phyloP scores from a whole-genome alignment of 2,113 vertebrate genomes.

The Ophthalmolycus amberensis region DNA sequence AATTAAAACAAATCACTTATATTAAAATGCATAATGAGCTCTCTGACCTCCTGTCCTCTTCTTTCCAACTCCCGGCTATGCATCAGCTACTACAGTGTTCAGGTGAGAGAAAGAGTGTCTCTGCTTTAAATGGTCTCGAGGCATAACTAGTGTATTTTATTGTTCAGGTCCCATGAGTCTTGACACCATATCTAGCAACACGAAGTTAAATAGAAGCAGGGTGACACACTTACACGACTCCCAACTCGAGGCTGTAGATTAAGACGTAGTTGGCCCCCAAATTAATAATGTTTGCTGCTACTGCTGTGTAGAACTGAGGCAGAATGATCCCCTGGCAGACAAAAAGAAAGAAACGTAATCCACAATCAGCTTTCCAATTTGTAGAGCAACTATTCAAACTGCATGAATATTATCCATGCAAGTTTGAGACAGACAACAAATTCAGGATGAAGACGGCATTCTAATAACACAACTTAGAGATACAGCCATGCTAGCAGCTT shows the following conservation, averaged over 20 bases:
- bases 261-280: conserved; percentile 87
- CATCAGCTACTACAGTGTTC: not conserved
- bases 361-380: conserved; percentile 12
- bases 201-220: not conserved
- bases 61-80: too few species aligned
- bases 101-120: not conserved
- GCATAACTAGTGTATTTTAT: not conserved
- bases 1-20: too few species aligned
- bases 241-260: conserved; percentile 85
- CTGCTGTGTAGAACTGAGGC: conserved; percentile 91
- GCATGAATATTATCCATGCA: not conserved
- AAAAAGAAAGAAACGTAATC: conserved; percentile 15
- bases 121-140: not conserved
- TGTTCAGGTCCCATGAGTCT: not conserved
- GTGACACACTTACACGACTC: conserved; percentile 87
- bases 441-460: not conserved
- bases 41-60: too few species aligned
- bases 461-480: not conserved
- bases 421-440: not conserved
- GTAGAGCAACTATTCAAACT: not conserved
- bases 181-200: not conserved
- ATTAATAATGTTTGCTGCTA: conserved; percentile 89
- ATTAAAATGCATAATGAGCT: not conserved
- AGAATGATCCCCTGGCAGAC: conserved; percentile 89
- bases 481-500: not conserved